phyloP scores from a whole-genome alignment of 2,113 vertebrate genomes.

The Scartelaos histophorus region DNA sequence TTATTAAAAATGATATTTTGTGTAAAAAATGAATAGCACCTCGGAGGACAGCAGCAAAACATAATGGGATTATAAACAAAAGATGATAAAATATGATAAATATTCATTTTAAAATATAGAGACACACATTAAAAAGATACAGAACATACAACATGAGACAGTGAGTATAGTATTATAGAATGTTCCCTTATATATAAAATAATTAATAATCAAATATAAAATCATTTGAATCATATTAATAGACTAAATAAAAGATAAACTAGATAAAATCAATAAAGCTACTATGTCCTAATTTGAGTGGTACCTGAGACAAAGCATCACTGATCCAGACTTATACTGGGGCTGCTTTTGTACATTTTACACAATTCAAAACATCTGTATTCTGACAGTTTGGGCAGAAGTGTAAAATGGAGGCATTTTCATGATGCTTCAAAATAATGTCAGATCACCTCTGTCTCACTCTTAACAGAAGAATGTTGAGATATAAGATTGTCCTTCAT shows the following conservation, averaged over 20 bases:
- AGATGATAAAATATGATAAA: background rate
- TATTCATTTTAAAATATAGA: background rate
- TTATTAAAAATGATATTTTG: conserved; percentile 31
- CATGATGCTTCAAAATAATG: background rate
- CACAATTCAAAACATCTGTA: background rate
- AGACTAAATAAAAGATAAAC: too few relatives aligned
- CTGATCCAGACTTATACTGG: background rate
- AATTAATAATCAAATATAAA: background rate
- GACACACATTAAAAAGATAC: background rate
- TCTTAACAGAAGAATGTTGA: too few relatives aligned
- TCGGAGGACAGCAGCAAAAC: conserved; percentile 5
- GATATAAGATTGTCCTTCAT: background rate
- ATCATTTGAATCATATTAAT: background rate
- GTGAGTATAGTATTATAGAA: background rate
- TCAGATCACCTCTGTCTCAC: background rate
- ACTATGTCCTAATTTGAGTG: background rate
- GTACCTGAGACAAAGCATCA: background rate
- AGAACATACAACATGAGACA: background rate
- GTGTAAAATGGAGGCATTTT: background rate
- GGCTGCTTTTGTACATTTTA: background rate
- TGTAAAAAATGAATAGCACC: background rate
- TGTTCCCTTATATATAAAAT: background rate
- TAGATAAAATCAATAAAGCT: background rate
- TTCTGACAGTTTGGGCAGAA: background rate
- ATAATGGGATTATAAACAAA: background rate